These are phyloP conservation scores for Ennomos fuscantarius DNA, from an alignment of 2,888 invertebrate species.

Conservation along the genomic window DNA sequence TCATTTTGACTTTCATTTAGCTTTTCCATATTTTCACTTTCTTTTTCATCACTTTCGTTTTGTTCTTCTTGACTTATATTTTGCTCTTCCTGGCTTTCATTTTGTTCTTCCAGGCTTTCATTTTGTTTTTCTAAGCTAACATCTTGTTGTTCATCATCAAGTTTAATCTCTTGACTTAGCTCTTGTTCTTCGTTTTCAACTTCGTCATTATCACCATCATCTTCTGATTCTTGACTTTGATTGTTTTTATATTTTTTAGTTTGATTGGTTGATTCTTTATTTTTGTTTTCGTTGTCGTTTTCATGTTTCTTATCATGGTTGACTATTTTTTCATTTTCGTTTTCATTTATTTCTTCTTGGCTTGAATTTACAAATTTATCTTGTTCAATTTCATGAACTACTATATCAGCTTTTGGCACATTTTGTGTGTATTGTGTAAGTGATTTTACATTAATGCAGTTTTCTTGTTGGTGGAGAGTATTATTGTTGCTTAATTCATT, in stretches of 20 bases:
- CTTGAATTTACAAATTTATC: too few relatives aligned
- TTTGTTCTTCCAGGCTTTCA: slow-evolving; percentile 18
- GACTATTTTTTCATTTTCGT: slow-evolving; percentile 5
- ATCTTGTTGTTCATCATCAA: slow-evolving; percentile 16
- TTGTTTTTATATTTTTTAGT: background rate
- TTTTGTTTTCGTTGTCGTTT: slow-evolving; percentile 13
- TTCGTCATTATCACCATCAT: slow-evolving; percentile 15
- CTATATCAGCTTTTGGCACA: too few relatives aligned
- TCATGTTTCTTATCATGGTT: slow-evolving; percentile 6
- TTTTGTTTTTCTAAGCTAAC: slow-evolving; percentile 8
- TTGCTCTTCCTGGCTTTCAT: slow-evolving; percentile 10
- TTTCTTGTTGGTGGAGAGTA: too few relatives aligned
- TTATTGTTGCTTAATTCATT: too few relatives aligned
- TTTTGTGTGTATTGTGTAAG: too few relatives aligned
- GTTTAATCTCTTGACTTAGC: slow-evolving; percentile 13
- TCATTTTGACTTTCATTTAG: background rate
- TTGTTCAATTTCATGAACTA: too few relatives aligned
- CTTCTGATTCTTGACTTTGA: slow-evolving; percentile 11
- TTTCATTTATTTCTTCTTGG: slow-evolving; percentile 4
- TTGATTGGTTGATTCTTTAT: background rate
- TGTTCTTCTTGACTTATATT: slow-evolving; percentile 19
- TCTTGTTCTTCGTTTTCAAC: slow-evolving; percentile 9
- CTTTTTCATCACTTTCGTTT: slow-evolving; percentile 18
- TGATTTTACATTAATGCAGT: too few relatives aligned
- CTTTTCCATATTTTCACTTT: slow-evolving; percentile 9